Conservation (phyloP, 1,140 invertebrate species). For the Eciton burchellii region DNA sequence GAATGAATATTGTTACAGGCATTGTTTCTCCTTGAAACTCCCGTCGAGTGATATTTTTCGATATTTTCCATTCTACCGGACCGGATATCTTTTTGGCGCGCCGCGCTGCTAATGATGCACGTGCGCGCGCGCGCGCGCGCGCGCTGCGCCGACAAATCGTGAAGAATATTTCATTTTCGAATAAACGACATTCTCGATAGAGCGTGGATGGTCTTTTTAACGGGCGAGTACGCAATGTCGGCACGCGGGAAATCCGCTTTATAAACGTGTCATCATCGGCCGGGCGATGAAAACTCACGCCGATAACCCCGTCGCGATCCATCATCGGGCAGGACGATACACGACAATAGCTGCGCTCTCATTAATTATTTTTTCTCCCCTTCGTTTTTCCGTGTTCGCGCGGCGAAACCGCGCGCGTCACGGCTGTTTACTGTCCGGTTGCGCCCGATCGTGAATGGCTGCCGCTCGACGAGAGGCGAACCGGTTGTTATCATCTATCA, state of each 20-base stretch:
- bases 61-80: background rate
- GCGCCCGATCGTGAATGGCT: slow-evolving; percentile 47
- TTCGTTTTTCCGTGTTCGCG: slow-evolving; percentile 41
- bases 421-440: slow-evolving; percentile 56
- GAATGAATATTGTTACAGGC: background rate
- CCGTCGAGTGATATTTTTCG: background rate
- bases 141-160: background rate
- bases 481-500: slow-evolving; percentile 61
- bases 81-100: background rate
- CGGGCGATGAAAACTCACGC: slow-evolving; percentile 41
- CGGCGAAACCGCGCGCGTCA: slow-evolving; percentile 50
- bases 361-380: slow-evolving; percentile 54
- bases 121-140: no score
- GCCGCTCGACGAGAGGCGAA: slow-evolving; percentile 43
- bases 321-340: slow-evolving; percentile 56
- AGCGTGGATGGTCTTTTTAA: slow-evolving; percentile 46
- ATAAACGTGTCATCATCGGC: slow-evolving; percentile 56
- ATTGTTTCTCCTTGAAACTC: background rate
- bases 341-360: slow-evolving; percentile 57
- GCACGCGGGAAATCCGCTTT: slow-evolving; percentile 56
- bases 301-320: slow-evolving; percentile 60
- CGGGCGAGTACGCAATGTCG: slow-evolving; percentile 15
- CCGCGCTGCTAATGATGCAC: background rate
- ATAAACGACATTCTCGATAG: slow-evolving; percentile 42
- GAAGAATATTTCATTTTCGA: slow-evolving; percentile 40